A percentile compares a stretch with the other conserved stretches of the same genome.
Conservation (phyloP, 2,113 vertebrate species). For the Tamias sibiricus region DNA sequence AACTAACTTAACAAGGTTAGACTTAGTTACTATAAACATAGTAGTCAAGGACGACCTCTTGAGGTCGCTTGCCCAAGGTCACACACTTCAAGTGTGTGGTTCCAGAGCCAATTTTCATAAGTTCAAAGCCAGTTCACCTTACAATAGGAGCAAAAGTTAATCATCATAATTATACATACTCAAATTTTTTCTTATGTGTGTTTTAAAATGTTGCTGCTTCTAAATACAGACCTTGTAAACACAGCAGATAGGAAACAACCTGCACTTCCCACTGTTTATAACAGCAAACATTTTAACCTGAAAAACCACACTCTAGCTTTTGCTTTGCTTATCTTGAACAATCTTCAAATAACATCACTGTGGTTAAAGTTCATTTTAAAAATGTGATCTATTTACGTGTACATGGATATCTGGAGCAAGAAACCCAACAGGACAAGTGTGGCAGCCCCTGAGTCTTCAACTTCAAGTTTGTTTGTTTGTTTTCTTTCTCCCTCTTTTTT, state of each 20-base stretch:
- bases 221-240: slow-evolving; percentile 29
- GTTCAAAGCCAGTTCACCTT: neutral
- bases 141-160: neutral
- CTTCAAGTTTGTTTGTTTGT: neutral
- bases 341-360: slow-evolving; percentile 87
- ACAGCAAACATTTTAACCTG: slow-evolving; percentile 78
- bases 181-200: neutral
- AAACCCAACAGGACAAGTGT: neutral
- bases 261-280: slow-evolving; percentile 81
- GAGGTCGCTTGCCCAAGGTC: neutral
- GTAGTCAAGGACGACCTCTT: neutral
- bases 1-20: neutral
- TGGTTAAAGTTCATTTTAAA: slow-evolving; percentile 83
- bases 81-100: neutral
- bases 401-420: slow-evolving; percentile 76
- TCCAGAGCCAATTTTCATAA: neutral
- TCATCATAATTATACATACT: neutral
- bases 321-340: slow-evolving; percentile 86
- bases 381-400: slow-evolving; percentile 74
- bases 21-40: neutral
- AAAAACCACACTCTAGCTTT: slow-evolving; percentile 86
- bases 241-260: slow-evolving; percentile 74
- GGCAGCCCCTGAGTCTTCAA: neutral
- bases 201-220: neutral
- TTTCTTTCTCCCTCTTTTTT: fast-evolving